A percentile compares a stretch with the other conserved stretches of the same genome.
Conservation (phyloP, 1,140 invertebrate genomes). For the Caenorhabditis brenneri region DNA sequence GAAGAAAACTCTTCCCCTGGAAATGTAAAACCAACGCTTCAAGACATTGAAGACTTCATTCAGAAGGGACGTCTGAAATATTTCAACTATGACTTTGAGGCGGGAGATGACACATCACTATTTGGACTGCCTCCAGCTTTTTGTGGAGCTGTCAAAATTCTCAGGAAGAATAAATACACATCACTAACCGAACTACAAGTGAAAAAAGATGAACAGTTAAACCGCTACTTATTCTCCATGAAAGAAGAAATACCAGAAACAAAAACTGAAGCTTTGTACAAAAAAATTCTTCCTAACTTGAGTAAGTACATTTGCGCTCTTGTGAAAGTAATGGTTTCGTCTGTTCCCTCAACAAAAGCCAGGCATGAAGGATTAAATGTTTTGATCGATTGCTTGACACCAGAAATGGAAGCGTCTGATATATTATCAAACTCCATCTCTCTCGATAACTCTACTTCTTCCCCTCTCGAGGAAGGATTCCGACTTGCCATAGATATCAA, state of each 20-base stretch:
- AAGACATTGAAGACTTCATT: slow-evolving; percentile 65
- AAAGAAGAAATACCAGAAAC: slow-evolving; percentile 63
- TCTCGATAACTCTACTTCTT: slow-evolving; percentile 52
- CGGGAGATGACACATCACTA: slow-evolving; percentile 60
- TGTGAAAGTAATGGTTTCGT: slow-evolving; percentile 93
- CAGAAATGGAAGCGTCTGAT: slow-evolving; percentile 66
- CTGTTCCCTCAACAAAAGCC: slow-evolving; percentile 93
- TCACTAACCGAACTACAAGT: slow-evolving; percentile 58
- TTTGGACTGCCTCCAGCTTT: slow-evolving; percentile 67
- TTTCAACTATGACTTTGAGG: slow-evolving; percentile 62
- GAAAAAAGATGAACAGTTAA: slow-evolving; percentile 60
- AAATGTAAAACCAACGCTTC: slow-evolving; percentile 61
- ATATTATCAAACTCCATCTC: slow-evolving; percentile 66
- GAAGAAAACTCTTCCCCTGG: slow-evolving; percentile 61
- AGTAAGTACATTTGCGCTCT: slow-evolving; percentile 66
- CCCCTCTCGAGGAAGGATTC: slow-evolving; percentile 84
- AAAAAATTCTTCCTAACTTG: slow-evolving; percentile 62
- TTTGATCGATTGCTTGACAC: slow-evolving; percentile 86
- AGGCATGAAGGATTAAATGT: slow-evolving; percentile 99
- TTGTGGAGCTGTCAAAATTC: slow-evolving; percentile 58
- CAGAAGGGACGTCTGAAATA: slow-evolving; percentile 62
- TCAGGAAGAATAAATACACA: slow-evolving; percentile 47
- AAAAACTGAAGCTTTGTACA: slow-evolving; percentile 62
- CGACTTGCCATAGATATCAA: slow-evolving; percentile 96
- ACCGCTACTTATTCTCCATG: slow-evolving; percentile 65